Conservation (phyloP, 2,888 invertebrate genomes). For the Serrognathus titanus region DNA sequence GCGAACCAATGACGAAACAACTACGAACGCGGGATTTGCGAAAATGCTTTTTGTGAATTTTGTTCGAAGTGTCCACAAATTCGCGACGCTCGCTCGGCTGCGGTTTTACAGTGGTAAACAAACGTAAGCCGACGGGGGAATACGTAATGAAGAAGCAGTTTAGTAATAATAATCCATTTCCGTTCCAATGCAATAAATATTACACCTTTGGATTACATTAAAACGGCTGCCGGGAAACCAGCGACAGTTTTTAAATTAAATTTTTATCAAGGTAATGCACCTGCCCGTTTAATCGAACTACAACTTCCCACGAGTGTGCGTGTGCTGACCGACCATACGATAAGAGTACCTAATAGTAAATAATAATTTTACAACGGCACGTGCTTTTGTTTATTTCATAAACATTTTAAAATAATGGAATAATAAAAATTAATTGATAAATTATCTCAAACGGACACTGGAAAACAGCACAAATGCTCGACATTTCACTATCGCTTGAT, state of each 20-base stretch:
- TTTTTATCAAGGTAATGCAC: conserved; percentile 30
- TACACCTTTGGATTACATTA: conserved; percentile 21
- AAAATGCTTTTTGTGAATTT: not conserved
- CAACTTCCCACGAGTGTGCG: not conserved
- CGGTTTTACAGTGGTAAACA: no score
- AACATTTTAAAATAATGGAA: not conserved
- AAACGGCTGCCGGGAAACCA: conserved; percentile 17
- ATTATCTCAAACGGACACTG: no score
- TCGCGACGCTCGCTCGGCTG: no score
- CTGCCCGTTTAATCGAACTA: conserved; percentile 24
- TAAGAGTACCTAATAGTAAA: not conserved
- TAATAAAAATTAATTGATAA: no score
- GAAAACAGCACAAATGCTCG: no score
- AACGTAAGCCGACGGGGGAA: not conserved
- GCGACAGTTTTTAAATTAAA: conserved; percentile 32
- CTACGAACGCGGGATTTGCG: conserved; percentile 5
- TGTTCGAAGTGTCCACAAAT: not conserved
- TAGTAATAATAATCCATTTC: conserved; percentile 22
- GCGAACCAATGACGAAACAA: conserved; percentile 4
- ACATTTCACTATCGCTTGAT: no score
- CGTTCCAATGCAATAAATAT: conserved; percentile 24
- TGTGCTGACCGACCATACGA: not conserved
- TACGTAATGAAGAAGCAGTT: conserved; percentile 13
- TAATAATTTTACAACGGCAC: not conserved
- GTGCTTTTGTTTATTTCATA: not conserved